Base-by-base conservation (phyloP, 2,888 invertebrate species). In the Phasia obesa region DNA sequence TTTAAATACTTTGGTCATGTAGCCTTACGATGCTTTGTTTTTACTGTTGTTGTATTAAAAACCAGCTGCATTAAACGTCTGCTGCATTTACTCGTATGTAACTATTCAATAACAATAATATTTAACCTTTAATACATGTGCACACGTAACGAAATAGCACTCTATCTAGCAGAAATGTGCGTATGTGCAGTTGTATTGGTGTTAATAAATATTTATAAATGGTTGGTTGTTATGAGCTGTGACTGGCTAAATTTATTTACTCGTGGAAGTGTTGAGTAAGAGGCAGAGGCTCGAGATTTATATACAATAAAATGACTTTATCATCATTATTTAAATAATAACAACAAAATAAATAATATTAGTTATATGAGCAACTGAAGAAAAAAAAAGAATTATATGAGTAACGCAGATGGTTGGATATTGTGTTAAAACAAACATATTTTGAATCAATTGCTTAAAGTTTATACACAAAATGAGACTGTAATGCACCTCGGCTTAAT, bases 71-170 rank as follows among this genome's bases (percentile, higher is more conserved):
- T 71, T 65, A 35, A 35, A 35, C 35, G 35, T 11, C 17, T 47
- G 44, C 42, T 23, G 42, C 31, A 59, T 71, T 65, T 71, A n/a
- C n/a, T n/a, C n/a, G n/a, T n/a, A n/a, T n/a, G n/a, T n/a, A 55
- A 67, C 51, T 67, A 67, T 73, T 53, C 65, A 51, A 79, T 79
- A 76, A 51, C 59, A 67, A 75, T 67, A 75, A 67, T 60, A 76
- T 67, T 79, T 65, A 35, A 59, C 47, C 47, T 60, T 65, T 53
- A 64, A 70, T 47, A 70, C 53, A 15, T 47, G 35, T 55, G 19
- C 38, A 51, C 49, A n/a, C 7, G n/a, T 42, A n/a, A 11, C 2
- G 0, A 6, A 2, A 47, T 5, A 4, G 11, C 2, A 47, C 9
- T 17, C 17, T 47, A 9, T 5, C n/a, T n/a, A n/a, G n/a, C n/a